A percentile compares a stretch with the other conserved stretches of the same genome.
phyloP scores from a whole-genome alignment of 2,113 vertebrate species.

The Pungitius pungitius region DNA sequence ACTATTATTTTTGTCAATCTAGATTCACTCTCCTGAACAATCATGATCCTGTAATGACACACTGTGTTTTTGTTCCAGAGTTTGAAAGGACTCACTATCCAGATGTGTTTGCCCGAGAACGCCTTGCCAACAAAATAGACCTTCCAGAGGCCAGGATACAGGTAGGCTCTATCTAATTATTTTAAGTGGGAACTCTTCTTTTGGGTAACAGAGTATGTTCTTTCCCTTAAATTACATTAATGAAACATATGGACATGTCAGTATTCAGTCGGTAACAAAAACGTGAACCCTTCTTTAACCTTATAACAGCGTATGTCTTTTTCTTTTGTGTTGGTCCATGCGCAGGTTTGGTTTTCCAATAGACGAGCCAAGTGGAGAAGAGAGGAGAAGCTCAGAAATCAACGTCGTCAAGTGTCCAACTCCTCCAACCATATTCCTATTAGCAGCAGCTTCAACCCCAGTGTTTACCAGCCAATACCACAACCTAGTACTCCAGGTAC shows the following conservation, averaged over 20 bases:
- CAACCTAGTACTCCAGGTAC: constrained; percentile 93
- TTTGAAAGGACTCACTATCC: constrained; percentile 99
- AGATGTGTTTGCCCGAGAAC: constrained; percentile 97
- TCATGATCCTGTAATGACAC: neutral
- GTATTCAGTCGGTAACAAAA: neutral
- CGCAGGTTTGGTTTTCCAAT: constrained; percentile 99
- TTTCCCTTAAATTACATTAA: neutral
- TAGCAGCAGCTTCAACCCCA: constrained; percentile 97
- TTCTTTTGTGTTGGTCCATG: neutral
- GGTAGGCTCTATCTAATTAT: constrained; percentile 74
- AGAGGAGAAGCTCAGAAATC: constrained; percentile 97
- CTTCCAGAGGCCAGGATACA: constrained; percentile 99
- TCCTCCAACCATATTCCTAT: constrained; percentile 97
- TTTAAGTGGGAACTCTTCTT: neutral
- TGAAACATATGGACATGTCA: neutral
- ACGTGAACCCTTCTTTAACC: neutral
- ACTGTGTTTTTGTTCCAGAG: constrained; percentile 81
- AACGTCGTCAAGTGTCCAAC: constrained; percentile 93
- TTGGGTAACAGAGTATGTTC: neutral
- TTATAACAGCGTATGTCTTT: neutral
- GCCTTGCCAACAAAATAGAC: constrained; percentile 99
- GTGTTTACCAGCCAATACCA: constrained; percentile 93
- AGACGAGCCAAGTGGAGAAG: constrained; percentile 98
- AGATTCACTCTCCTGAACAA: neutral
- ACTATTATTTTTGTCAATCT: neutral